Evolutionary conservation across 2,113 vertebrate species (phyloP).

Genomic region (Cyanistes caeruleus): DNA sequence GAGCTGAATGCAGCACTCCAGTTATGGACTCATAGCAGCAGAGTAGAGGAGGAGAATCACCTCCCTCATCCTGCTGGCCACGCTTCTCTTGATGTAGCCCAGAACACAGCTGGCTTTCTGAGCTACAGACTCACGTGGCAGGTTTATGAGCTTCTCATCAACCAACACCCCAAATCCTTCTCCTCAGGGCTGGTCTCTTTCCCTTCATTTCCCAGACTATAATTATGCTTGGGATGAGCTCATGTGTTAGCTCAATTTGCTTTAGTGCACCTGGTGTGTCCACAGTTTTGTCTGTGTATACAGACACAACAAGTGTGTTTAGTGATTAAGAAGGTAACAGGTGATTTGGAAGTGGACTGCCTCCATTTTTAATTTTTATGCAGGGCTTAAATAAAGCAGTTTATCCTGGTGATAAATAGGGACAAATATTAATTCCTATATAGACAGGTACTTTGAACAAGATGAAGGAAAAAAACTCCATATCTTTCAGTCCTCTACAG

Average conservation of each 20-base stretch:
- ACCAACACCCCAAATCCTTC: background rate
- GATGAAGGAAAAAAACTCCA: background rate
- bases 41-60: background rate
- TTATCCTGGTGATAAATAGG: background rate
- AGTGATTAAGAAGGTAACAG: background rate
- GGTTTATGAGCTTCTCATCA: background rate
- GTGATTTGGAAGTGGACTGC: background rate
- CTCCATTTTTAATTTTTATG: background rate
- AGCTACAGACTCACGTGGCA: background rate
- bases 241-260: background rate
- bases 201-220: background rate
- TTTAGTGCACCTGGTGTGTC: background rate
- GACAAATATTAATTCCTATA: background rate
- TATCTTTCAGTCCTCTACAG: background rate
- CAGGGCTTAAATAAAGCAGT: background rate
- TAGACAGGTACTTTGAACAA: background rate
- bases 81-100: rapidly evolving
- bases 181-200: background rate
- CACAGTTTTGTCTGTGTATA: background rate
- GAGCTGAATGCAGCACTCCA: background rate
- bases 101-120: background rate
- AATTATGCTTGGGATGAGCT: background rate
- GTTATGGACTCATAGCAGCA: background rate
- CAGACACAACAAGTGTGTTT: background rate
- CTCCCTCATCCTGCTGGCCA: background rate